Base-by-base conservation (phyloP, 2,888 invertebrate genomes). In the Epinotia ramella region DNA sequence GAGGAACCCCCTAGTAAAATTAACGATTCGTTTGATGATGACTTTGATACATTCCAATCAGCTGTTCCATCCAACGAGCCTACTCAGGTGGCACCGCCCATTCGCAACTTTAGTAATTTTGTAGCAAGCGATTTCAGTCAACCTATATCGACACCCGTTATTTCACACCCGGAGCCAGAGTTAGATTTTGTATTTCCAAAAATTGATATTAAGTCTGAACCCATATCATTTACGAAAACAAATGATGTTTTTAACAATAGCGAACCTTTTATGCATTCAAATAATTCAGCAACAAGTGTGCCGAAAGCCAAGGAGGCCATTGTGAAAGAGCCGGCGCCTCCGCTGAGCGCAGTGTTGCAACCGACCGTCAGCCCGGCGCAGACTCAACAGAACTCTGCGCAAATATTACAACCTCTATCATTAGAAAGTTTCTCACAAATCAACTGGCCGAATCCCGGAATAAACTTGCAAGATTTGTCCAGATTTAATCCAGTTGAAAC, bases 381-480 rank as follows among this genome's bases (percentile, higher is more conserved):
- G 76, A 85, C 65, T 78, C 88, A 89, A 78, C 87, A 89, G 78
- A 90, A 88, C 76, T 81, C 87, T 49, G 86, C 85, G n/a, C 95
- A 95, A 88, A 95, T 95, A 81, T 82, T 95, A 73, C 93, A 95
- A 79, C 95, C 95, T 0, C 80, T 94, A 44, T 93, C 94, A 9
- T 82, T 95, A 79, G 95, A 95, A 81, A 91, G 94, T 79, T 94
- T 90, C 82, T 94, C 95, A 1, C 93, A 95, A 84, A 96, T 96
- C 63, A 95, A 95, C 83, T 96, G 96, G 96, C 96, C 96, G 4
- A 95, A 95, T 83, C 96, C 96, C 16, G 96, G 96, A 28, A 91
- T 94, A 80, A 91, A 94, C 81, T 87, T 94, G 72, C 94, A 94
- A 81, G 94, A 95, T 83, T 85, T 95, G 4, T 94, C 95, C 1